phyloP scores from a whole-genome alignment of 2,888 invertebrate genomes.

The Hemistola chrysoprasaria region DNA sequence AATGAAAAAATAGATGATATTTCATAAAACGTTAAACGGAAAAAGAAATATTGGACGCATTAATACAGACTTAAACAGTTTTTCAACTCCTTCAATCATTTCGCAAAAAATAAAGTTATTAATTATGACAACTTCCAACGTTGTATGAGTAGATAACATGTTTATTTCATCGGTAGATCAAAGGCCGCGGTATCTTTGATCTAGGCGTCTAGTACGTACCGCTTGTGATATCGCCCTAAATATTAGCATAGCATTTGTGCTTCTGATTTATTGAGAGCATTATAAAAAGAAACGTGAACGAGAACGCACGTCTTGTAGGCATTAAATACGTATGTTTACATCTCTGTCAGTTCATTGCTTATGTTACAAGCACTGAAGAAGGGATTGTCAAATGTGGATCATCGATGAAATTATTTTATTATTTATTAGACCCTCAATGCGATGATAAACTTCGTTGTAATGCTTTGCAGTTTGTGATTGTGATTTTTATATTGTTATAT shows the following conservation, averaged over 20 bases:
- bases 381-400: conserved; percentile 1
- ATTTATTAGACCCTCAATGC: no score
- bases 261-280: conserved; percentile 20
- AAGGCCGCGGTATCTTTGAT: conserved; percentile 66
- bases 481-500: no score
- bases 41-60: conserved; percentile 4
- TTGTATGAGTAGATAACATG: no score
- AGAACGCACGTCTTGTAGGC: conserved; percentile 19
- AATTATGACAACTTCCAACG: conserved; percentile 59
- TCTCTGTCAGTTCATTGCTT: conserved; percentile 35
- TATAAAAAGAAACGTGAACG: conserved; percentile 18
- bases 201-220: conserved; percentile 42
- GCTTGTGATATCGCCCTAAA: conserved; percentile 43
- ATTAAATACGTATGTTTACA: conserved; percentile 49
- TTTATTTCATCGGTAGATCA: conserved; percentile 56
- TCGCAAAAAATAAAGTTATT: conserved; percentile 34
- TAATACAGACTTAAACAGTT: conserved; percentile 6
- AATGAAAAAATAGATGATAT: conserved; percentile 1
- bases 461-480: no score
- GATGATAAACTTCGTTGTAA: no score
- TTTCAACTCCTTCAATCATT: conserved; percentile 17
- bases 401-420: no score
- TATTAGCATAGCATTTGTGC: conserved; percentile 30
- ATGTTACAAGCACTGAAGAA: conserved; percentile 17
- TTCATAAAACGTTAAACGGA: conserved; percentile 2